phyloP scores from a whole-genome alignment of 2,797 vertebrate species.

The Cirrhinus molitorella region DNA sequence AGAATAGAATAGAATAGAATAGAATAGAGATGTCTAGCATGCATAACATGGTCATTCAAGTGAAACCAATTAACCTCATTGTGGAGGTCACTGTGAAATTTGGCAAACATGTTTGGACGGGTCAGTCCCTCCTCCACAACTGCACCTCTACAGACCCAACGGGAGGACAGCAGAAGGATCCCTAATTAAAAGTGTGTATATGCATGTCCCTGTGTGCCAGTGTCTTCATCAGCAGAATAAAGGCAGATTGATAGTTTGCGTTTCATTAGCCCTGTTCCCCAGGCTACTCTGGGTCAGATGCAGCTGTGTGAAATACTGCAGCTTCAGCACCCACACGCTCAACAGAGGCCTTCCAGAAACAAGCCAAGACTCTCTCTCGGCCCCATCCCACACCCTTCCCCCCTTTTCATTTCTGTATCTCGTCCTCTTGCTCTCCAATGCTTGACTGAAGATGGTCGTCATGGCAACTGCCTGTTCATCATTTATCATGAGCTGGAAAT shows the following conservation, averaged over 20 bases:
- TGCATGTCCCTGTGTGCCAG: slow-evolving; percentile 1
- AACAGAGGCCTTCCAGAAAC: slow-evolving; percentile 2
- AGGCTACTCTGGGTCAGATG: background rate
- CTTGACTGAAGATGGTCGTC: slow-evolving; percentile 64
- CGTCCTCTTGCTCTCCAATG: slow-evolving; percentile 24
- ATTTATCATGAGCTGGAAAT: slow-evolving; percentile 55
- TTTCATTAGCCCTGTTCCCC: slow-evolving; percentile 27
- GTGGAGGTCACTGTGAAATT: background rate
- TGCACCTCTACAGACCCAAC: background rate
- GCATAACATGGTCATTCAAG: background rate
- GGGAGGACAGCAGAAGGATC: background rate
- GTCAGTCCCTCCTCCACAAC: background rate
- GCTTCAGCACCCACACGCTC: background rate
- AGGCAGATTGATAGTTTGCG: slow-evolving; percentile 26
- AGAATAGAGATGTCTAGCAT: background rate
- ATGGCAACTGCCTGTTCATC: slow-evolving; percentile 68
- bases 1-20: background rate
- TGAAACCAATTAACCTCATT: background rate
- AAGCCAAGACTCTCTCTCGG: background rate
- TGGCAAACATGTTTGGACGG: background rate
- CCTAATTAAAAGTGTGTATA: slow-evolving; percentile 26
- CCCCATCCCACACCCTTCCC: slow-evolving; percentile 14
- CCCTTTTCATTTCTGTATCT: slow-evolving; percentile 33
- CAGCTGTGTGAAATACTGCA: background rate
- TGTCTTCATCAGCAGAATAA: slow-evolving; percentile 18